A percentile compares a stretch with the other conserved stretches of the same genome.
phyloP scores from a whole-genome alignment of 1,140 invertebrate genomes.

The Drosophila kurseongensis region DNA sequence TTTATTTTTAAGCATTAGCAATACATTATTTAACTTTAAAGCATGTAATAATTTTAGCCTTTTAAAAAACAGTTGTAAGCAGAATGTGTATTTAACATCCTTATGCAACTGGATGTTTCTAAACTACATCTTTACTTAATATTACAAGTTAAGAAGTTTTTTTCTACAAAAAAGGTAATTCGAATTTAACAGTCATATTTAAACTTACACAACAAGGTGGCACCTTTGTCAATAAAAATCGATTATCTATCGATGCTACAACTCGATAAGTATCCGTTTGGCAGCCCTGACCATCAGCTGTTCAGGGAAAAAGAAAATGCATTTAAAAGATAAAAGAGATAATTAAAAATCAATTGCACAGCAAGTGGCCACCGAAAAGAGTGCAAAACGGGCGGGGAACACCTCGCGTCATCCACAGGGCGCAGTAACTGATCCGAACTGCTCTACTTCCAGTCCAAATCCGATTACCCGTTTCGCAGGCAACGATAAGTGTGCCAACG shows the following conservation, averaged over 20 bases:
- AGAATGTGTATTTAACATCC: no score
- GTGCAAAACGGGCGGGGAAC: background rate
- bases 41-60: no score
- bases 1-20: no score
- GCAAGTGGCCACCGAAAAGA: conserved; percentile 13
- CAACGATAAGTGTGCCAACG: conserved; percentile 44
- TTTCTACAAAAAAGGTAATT: background rate
- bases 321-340: conserved; percentile 8
- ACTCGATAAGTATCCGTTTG: background rate
- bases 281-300: conserved; percentile 2
- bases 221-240: background rate
- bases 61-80: no score
- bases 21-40: no score
- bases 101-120: no score
- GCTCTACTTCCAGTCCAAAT: conserved; percentile 21
- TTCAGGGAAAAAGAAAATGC: conserved; percentile 1
- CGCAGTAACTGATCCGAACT: conserved; percentile 12
- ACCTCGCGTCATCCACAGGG: background rate
- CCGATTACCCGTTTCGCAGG: conserved; percentile 12
- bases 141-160: no score
- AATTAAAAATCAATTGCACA: conserved; percentile 54
- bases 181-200: background rate
- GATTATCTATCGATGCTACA: background rate
- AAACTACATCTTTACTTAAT: no score
- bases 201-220: background rate